phyloP scores from a whole-genome alignment of 2,888 invertebrate genomes.

The Caenorhabditis sulstoni region DNA sequence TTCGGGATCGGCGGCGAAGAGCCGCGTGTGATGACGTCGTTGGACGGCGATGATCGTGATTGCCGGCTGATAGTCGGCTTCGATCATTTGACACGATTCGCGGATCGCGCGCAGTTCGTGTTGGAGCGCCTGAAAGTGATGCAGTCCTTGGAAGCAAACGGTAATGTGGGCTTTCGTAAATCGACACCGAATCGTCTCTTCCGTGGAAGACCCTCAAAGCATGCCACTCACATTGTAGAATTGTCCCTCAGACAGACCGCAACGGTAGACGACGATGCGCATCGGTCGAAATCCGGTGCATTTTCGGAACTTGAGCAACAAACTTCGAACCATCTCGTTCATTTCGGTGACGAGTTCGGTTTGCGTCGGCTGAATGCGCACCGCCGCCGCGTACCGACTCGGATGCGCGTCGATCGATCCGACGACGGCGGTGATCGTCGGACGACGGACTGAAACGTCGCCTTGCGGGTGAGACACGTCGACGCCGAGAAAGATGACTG shows the following conservation, averaged over 20 bases:
- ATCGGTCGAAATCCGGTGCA: constrained; percentile 99
- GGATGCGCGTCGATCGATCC: constrained; percentile 99
- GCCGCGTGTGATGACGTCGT: constrained; percentile 97
- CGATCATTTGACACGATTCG: constrained; percentile 96
- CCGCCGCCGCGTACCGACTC: constrained; percentile 91
- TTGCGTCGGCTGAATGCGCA: constrained; percentile 89
- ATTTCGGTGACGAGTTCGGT: constrained; percentile 99
- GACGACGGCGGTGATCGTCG: constrained; percentile 87
- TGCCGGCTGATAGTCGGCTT: constrained; percentile 96
- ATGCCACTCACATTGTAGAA: constrained; percentile 88
- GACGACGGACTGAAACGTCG: constrained; percentile 88
- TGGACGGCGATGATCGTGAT: constrained; percentile 96
- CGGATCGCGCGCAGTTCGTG: constrained; percentile 97
- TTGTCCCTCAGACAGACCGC: constrained; percentile 99
- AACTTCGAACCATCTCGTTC: constrained; percentile 96
- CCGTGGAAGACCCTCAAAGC: no score
- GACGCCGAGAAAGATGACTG: constrained; percentile 98
- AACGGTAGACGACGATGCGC: constrained; percentile 97
- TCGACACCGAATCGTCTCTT: no score
- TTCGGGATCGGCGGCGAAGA: constrained; percentile 98
- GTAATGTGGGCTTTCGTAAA: no score
- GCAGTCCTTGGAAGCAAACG: no score
- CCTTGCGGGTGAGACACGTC: constrained; percentile 95
- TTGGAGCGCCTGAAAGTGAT: constrained; percentile 84
- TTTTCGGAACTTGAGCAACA: constrained; percentile 98